Conservation (phyloP, 2,888 invertebrate genomes). For the Germaria angustata region DNA sequence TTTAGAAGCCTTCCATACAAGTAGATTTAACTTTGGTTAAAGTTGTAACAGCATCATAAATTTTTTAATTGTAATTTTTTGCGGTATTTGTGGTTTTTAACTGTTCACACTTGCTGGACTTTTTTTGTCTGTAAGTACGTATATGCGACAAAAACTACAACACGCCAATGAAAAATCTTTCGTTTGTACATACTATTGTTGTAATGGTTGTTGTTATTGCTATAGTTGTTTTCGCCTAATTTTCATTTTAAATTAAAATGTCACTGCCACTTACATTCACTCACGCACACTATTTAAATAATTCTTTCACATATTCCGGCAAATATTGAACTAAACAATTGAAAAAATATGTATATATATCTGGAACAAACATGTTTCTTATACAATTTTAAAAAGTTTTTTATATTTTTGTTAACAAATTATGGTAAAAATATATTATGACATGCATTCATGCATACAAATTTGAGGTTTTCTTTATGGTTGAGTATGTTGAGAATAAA, state of each 20-base stretch:
- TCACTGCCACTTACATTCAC: not conserved
- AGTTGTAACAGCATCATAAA: constrained; percentile 37
- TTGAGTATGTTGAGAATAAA: not conserved
- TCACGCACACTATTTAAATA: constrained; percentile 4
- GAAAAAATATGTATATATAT: not conserved
- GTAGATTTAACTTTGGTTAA: not conserved
- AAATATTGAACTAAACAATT: constrained; percentile 13
- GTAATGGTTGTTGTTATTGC: not conserved
- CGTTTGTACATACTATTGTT: no score
- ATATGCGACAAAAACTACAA: constrained; percentile 1
- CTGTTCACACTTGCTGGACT: constrained; percentile 28
- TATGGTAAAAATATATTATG: constrained; percentile 49
- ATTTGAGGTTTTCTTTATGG: constrained; percentile 17
- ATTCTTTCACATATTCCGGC: not conserved
- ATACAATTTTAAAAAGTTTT: not conserved
- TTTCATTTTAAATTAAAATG: constrained; percentile 51
- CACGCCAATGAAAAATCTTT: not conserved
- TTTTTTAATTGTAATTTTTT: constrained; percentile 54
- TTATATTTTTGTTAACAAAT: constrained; percentile 40
- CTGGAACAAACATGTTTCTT: constrained; percentile 21
- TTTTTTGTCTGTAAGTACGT: constrained; percentile 13
- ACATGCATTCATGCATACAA: constrained; percentile 54
- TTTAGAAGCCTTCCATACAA: not conserved
- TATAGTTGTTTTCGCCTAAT: constrained; percentile 5
- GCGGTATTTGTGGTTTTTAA: constrained; percentile 42